Percentiles rank a stretch among this genome's conserved stretches.
These are phyloP conservation scores for Babyrousa celebensis DNA, from an alignment of 2,797 vertebrate species.

Conservation along the genomic window DNA sequence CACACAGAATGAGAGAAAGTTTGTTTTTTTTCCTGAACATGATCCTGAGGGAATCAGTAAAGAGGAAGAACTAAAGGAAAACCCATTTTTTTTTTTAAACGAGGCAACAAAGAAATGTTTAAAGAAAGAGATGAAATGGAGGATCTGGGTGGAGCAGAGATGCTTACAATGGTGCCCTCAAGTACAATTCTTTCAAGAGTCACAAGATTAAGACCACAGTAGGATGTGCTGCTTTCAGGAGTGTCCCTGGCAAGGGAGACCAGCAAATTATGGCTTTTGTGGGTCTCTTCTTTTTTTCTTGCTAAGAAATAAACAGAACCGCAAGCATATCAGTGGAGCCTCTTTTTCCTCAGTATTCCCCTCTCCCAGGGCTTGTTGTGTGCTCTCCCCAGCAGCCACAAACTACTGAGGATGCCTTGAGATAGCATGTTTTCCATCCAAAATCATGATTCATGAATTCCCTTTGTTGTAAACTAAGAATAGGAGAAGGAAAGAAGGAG, in stretches of 20 bases:
- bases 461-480: slow-evolving; percentile 25
- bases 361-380: background rate
- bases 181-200: background rate
- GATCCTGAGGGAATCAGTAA: background rate
- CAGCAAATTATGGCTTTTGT: slow-evolving; percentile 49
- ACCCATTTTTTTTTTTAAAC: background rate
- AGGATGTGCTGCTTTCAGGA: background rate
- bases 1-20: background rate
- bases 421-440: slow-evolving; percentile 49
- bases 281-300: slow-evolving; percentile 60
- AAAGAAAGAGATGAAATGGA: background rate
- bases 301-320: slow-evolving; percentile 33
- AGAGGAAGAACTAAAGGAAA: background rate
- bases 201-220: background rate
- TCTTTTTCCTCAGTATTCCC: background rate
- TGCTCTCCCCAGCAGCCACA: background rate
- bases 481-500: background rate
- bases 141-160: background rate
- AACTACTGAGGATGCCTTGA: slow-evolving; percentile 10
- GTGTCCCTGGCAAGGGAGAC: slow-evolving; percentile 43
- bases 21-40: slow-evolving; percentile 1
- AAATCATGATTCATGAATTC: slow-evolving; percentile 21
- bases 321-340: background rate
- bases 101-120: background rate
- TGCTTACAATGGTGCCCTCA: background rate